Conservation (phyloP, 2,113 vertebrate species). For the Desmodus rotundus region DNA sequence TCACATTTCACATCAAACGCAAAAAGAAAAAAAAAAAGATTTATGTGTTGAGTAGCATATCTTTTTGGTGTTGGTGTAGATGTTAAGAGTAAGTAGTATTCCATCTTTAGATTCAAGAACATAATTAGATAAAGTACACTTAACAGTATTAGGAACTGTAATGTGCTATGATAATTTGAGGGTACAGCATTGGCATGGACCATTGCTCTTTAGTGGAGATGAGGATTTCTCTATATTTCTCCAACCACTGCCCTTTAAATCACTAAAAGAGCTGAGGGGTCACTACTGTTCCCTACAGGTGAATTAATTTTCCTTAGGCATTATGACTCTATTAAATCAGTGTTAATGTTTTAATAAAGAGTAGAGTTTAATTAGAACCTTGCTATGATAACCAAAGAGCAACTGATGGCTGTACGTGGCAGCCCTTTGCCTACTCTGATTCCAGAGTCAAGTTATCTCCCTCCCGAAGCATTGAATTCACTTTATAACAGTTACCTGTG, state of each 20-base stretch:
- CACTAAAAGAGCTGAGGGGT: neutral
- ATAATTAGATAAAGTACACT: neutral
- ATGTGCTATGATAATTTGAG: neutral
- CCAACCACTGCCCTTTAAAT: neutral
- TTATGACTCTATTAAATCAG: neutral
- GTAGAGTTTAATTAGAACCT: neutral
- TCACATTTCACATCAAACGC: constrained; percentile 57
- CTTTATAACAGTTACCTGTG: neutral
- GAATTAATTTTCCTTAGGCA: neutral
- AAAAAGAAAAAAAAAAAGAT: neutral
- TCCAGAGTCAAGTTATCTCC: neutral
- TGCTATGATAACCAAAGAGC: neutral
- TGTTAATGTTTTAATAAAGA: neutral
- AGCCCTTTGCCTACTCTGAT: neutral
- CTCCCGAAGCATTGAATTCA: neutral
- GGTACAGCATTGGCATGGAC: neutral
- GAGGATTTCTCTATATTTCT: neutral
- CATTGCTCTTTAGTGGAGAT: neutral
- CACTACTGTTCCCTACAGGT: neutral
- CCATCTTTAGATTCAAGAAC: neutral
- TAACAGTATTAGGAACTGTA: neutral
- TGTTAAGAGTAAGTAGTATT: neutral
- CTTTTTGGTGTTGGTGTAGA: neutral
- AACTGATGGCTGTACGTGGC: neutral
- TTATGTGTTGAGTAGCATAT: constrained; percentile 7